A percentile compares a stretch with the other conserved stretches of the same genome.
Conservation (phyloP, 2,888 invertebrate genomes). For the Dynastes maya region DNA sequence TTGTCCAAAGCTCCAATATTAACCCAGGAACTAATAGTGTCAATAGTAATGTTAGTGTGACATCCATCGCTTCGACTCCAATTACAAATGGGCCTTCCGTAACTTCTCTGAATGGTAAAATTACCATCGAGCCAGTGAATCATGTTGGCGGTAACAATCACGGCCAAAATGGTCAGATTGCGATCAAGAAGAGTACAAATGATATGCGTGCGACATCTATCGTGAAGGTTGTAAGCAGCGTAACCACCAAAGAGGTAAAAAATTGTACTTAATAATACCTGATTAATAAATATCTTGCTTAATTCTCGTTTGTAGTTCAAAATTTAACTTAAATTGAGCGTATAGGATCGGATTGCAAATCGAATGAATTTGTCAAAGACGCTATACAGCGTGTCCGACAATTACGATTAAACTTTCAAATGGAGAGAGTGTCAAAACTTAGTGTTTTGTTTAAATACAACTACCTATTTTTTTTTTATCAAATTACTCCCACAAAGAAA, state of each 20-base stretch:
- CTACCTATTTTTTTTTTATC: no score
- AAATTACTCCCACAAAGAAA: no score
- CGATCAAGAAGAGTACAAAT: background rate
- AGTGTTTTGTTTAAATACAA: no score
- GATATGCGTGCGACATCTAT: constrained; percentile 3
- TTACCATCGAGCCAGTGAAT: background rate
- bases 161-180: background rate
- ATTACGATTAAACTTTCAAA: no score
- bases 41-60: constrained; percentile 5
- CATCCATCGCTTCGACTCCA: background rate
- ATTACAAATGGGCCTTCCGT: background rate
- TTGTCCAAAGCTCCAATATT: background rate
- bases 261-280: background rate
- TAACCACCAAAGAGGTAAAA: constrained; percentile 38
- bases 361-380: no score
- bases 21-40: constrained; percentile 4
- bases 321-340: no score
- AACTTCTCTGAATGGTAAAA: constrained; percentile 3
- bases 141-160: background rate
- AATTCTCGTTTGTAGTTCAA: no score
- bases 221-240: constrained; percentile 18
- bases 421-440: no score
- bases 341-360: no score
- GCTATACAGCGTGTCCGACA: no score
- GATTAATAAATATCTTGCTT: no score